Conservation (phyloP, 2,888 invertebrate genomes). For the Lasioglossum pauxillum region DNA sequence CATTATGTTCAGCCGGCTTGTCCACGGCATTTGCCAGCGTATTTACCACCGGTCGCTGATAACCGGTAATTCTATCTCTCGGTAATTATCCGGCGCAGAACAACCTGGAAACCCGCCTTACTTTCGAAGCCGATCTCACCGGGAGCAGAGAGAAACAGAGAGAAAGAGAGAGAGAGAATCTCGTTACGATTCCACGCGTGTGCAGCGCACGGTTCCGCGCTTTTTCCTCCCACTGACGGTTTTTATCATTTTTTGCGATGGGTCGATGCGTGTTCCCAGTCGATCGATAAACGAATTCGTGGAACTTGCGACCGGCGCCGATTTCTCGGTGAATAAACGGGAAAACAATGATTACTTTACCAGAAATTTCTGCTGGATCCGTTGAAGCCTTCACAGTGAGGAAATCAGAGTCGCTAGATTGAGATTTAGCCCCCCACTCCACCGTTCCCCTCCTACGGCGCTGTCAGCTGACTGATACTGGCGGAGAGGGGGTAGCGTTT, state of each 20-base stretch:
- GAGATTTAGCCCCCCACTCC: no score
- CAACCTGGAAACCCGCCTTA: conserved; percentile 21
- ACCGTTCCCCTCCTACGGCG: no score
- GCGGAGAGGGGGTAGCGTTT: no score
- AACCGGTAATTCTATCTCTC: conserved; percentile 51
- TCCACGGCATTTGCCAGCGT: conserved; percentile 43
- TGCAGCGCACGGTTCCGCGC: not conserved
- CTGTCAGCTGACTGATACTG: no score
- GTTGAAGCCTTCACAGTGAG: no score
- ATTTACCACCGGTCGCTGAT: conserved; percentile 49
- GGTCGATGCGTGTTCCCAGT: not conserved
- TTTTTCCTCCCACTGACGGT: not conserved
- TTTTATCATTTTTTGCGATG: not conserved
- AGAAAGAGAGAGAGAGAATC: not conserved
- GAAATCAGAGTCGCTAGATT: no score
- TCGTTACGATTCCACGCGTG: conserved; percentile 3
- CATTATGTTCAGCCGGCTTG: conserved; percentile 49
- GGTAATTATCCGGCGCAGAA: conserved; percentile 43
- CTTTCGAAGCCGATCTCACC: conserved; percentile 12
- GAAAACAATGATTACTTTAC: no score
- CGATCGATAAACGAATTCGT: not conserved
- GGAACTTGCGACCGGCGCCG: not conserved
- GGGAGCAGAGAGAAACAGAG: not conserved
- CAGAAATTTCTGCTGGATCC: no score
- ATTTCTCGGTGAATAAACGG: no score